Evolutionary conservation across 2,797 vertebrate species (phyloP).

Genomic region (Poecilia gillii): DNA sequence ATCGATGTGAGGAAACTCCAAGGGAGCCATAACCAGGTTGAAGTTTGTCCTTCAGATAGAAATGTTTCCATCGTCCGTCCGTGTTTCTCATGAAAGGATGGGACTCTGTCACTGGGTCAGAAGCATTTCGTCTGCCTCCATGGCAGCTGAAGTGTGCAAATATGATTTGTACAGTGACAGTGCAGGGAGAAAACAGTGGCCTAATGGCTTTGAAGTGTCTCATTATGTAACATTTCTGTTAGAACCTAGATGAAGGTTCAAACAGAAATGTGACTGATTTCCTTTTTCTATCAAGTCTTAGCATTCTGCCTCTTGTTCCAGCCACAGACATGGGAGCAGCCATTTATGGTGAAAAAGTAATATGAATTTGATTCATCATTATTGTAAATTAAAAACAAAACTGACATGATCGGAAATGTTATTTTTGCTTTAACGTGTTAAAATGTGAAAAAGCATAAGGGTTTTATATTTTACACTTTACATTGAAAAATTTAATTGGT

Average conservation of each 20-base stretch:
- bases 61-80: conserved; percentile 8
- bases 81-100: background rate
- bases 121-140: background rate
- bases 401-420: no score
- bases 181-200: background rate
- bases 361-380: no score
- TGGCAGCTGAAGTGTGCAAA: background rate
- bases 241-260: background rate
- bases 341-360: no score
- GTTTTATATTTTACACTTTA: background rate
- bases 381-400: no score
- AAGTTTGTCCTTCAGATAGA: background rate
- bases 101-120: background rate
- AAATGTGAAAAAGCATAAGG: background rate
- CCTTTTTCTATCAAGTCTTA: background rate
- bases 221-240: background rate
- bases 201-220: background rate
- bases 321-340: background rate
- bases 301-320: background rate
- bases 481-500: background rate
- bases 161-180: background rate
- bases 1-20: background rate
- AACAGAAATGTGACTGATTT: background rate
- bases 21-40: background rate
- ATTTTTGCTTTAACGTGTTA: background rate